A percentile compares a stretch with the other conserved stretches of the same genome.
These are phyloP conservation scores for Triplophysa siluroides DNA, from an alignment of 2,113 vertebrate species.

Conservation along the genomic window DNA sequence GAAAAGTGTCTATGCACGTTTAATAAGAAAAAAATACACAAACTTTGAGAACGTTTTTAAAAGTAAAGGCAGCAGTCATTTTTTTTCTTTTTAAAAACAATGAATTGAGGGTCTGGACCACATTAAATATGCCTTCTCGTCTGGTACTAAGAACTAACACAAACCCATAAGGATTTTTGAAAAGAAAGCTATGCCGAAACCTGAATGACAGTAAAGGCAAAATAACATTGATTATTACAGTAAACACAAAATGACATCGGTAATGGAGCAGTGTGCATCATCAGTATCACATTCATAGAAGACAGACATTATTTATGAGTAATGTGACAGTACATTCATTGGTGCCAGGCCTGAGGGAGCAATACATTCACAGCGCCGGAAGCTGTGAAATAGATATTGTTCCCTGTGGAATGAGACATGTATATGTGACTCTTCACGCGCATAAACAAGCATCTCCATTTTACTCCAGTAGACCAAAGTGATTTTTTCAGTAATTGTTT, in stretches of 20 bases:
- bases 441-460: conserved; percentile 36
- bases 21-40: conserved; percentile 66
- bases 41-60: conserved; percentile 48
- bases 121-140: conserved; percentile 6
- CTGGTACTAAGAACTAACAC: conserved; percentile 40
- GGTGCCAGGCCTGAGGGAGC: conserved; percentile 21
- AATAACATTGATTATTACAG: conserved; percentile 18
- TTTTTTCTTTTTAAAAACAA: conserved; percentile 50
- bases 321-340: conserved; percentile 24
- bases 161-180: conserved; percentile 22
- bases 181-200: conserved; percentile 11
- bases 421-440: neutral
- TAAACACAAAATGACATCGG: conserved; percentile 40
- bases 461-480: conserved; percentile 27
- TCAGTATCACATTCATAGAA: neutral
- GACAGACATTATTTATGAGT: neutral
- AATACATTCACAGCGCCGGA: conserved; percentile 24
- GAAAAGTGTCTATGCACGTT: conserved; percentile 65
- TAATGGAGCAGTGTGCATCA: conserved; percentile 1
- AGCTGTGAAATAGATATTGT: conserved; percentile 34
- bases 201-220: conserved; percentile 31
- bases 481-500: conserved; percentile 36
- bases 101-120: conserved; percentile 52
- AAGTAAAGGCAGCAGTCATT: conserved; percentile 65
- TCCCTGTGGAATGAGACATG: conserved; percentile 13